Evolutionary conservation across 2,113 vertebrate genomes (phyloP), one percentile per base, ranked within the genome.

Genomic region (Formicarius rufipectus): DNA sequence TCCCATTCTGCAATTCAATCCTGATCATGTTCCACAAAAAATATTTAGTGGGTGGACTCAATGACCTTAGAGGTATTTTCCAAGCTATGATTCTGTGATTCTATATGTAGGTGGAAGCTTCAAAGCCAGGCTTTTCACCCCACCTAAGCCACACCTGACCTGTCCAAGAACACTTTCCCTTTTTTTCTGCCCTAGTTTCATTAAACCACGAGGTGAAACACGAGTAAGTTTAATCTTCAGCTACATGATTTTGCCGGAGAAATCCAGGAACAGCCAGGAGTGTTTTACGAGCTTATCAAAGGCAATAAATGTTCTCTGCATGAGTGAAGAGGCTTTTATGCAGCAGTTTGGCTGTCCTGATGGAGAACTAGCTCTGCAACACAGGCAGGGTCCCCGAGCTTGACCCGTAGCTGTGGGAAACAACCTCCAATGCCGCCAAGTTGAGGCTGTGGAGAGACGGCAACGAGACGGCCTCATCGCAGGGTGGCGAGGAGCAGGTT

Each of bases 211-310:
- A 24, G 35, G 35, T 35, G 21, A 78, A 88, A 87, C 42, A 40
- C 0, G 0, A 82, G 22, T 0, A 0, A 71, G n/a, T 62, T 81
- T 56, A 52, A 53, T 68, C 35, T 55, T 50, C 44, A 64, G 5
- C 75, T 73, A 13, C 27, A 1, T 9, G 37, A 27, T n/a, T 86
- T 64, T 9, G 3, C 59, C 0, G 0, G 72, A 62, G 40, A 84
- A 80, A 89, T 50, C 84, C 63, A 53, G 80, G 56, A 74, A 42
- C 31, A 73, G 17, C 9, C 75, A 77, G 89, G 27, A 81, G 44
- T 9, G 7, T 62, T 88, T 76, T 31, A 76, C 14, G 39, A 49
- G 31, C 52, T 75, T 58, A 75, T 58, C 31, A 68, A 68, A 47
- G 30, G 75, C 67, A 71, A 47, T 33, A 53, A 75, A 44, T 19